Conservation (phyloP, 2,888 invertebrate species). For the Leptinotarsa peninsularis region DNA sequence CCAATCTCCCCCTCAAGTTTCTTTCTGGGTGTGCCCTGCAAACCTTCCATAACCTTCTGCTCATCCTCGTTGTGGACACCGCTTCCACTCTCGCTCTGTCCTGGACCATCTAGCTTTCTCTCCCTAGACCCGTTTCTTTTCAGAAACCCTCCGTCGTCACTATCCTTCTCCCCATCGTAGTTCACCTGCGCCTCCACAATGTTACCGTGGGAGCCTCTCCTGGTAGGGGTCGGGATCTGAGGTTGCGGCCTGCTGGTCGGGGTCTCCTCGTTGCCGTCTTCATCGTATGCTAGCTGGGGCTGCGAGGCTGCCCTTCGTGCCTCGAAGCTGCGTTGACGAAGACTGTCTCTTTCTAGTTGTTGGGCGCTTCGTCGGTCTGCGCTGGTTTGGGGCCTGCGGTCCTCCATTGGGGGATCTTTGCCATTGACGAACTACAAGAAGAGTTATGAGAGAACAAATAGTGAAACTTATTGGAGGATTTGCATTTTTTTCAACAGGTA, state of each 20-base stretch:
- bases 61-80: constrained; percentile 48
- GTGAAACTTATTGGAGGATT: no score
- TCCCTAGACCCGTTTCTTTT: constrained; percentile 65
- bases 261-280: constrained; percentile 60
- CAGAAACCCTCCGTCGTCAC: constrained; percentile 72
- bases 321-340: constrained; percentile 72
- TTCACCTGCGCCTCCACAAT: constrained; percentile 66
- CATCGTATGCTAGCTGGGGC: constrained; percentile 74
- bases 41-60: constrained; percentile 56
- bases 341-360: constrained; percentile 72
- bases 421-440: constrained; percentile 34
- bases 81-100: constrained; percentile 27
- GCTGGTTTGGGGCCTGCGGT: constrained; percentile 45
- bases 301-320: constrained; percentile 75
- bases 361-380: constrained; percentile 72
- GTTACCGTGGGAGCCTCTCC: constrained; percentile 74
- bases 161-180: constrained; percentile 56
- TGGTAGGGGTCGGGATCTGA: constrained; percentile 59
- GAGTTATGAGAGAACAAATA: background rate
- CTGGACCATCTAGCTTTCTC: constrained; percentile 43
- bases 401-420: constrained; percentile 32
- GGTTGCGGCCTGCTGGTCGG: constrained; percentile 57
- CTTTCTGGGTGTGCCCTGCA: constrained; percentile 62
- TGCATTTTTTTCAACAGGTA: no score
- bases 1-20: constrained; percentile 59